phyloP scores from a whole-genome alignment of 1,140 invertebrate genomes.

The Drosophila suzukii region DNA sequence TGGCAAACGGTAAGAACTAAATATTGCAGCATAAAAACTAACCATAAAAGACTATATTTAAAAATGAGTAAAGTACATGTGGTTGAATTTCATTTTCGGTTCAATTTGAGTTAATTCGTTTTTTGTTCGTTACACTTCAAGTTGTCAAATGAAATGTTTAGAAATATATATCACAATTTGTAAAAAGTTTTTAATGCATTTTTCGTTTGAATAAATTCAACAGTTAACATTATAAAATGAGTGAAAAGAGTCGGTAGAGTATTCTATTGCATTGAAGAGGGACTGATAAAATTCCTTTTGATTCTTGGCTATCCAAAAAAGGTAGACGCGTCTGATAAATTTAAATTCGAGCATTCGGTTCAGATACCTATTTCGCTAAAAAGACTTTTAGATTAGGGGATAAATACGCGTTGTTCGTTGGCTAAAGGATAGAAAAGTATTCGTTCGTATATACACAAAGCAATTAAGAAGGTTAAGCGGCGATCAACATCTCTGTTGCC shows the following conservation, averaged over 20 bases:
- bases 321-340: slow-evolving; percentile 44
- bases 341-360: slow-evolving; percentile 65
- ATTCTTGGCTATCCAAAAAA: slow-evolving; percentile 65
- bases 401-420: slow-evolving; percentile 32
- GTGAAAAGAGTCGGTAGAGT: slow-evolving; percentile 38
- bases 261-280: slow-evolving; percentile 19
- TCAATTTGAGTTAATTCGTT: slow-evolving; percentile 53
- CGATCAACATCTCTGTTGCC: slow-evolving; percentile 31
- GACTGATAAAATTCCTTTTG: slow-evolving; percentile 52
- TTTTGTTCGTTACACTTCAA: slow-evolving; percentile 73
- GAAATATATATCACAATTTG: slow-evolving; percentile 83
- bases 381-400: slow-evolving; percentile 7
- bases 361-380: slow-evolving; percentile 30
- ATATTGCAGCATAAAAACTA: slow-evolving; percentile 73
- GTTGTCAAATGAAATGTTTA: slow-evolving; percentile 77
- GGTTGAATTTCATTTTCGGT: slow-evolving; percentile 56
- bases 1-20: slow-evolving; percentile 72
- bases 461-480: slow-evolving; percentile 60
- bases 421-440: slow-evolving; percentile 38
- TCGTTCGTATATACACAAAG: slow-evolving; percentile 67
- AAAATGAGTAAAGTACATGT: slow-evolving; percentile 63
- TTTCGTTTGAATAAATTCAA: slow-evolving; percentile 60
- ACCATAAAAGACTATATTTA: slow-evolving; percentile 44
- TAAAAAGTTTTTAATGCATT: slow-evolving; percentile 78
- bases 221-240: slow-evolving; percentile 54